These are phyloP conservation scores for Aldabrachelys gigantea DNA, from an alignment of 2,113 vertebrate species.

Conservation along the genomic window DNA sequence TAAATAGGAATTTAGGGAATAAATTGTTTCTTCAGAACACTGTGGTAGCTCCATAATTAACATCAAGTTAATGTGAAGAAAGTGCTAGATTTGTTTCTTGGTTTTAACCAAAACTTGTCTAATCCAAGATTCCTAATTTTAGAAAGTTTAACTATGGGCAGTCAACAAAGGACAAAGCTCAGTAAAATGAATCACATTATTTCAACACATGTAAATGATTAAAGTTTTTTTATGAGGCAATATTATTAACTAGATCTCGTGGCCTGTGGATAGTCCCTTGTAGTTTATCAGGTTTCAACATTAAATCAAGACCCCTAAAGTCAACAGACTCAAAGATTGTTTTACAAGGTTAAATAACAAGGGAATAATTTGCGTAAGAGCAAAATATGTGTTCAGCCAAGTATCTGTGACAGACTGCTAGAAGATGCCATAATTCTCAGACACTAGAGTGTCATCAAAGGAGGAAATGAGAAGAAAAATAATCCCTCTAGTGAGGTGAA, in stretches of 20 bases:
- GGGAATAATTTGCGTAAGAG: slow-evolving; percentile 18
- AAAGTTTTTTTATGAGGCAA: not conserved
- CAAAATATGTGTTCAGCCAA: slow-evolving; percentile 25
- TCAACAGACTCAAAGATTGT: not conserved
- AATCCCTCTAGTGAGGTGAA: slow-evolving; percentile 31
- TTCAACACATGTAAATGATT: not conserved
- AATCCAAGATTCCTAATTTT: not conserved
- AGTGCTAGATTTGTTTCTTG: not conserved
- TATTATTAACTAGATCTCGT: not conserved
- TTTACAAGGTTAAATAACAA: slow-evolving; percentile 34
- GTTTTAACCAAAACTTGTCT: not conserved
- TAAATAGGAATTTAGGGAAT: not conserved
- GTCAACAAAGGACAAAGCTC: not conserved
- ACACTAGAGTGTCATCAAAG: slow-evolving; percentile 30
- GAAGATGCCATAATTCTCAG: slow-evolving; percentile 13
- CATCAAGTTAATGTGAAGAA: not conserved
- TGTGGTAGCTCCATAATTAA: not conserved
- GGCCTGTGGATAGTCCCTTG: not conserved
- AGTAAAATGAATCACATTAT: not conserved
- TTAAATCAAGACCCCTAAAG: not conserved
- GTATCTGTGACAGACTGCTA: slow-evolving; percentile 39
- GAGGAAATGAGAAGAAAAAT: slow-evolving; percentile 29
- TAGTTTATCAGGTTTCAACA: not conserved
- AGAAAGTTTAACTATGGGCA: not conserved
- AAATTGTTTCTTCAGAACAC: not conserved